A percentile compares a stretch with the other conserved stretches of the same genome.
Conservation (phyloP, 2,888 invertebrate species). For the Dynastes grantii region DNA sequence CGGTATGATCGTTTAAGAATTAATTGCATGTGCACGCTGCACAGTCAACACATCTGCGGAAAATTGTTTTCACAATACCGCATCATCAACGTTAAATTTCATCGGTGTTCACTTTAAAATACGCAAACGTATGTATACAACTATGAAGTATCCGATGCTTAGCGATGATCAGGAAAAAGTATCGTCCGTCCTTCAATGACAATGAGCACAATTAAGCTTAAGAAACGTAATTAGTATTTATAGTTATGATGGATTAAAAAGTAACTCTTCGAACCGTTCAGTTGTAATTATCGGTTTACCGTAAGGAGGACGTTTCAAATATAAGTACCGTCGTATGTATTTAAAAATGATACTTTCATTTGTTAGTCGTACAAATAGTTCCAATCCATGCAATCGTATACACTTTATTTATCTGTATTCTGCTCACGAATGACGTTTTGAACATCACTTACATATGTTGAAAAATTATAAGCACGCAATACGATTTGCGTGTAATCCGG, state of each 20-base stretch:
- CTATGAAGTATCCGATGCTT: background rate
- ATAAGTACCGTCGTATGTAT: slow-evolving; percentile 3
- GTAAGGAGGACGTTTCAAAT: slow-evolving; percentile 1
- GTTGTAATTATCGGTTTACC: slow-evolving; percentile 23
- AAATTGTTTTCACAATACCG: slow-evolving; percentile 37
- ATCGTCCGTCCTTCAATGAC: slow-evolving; percentile 25
- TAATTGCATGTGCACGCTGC: slow-evolving; percentile 24
- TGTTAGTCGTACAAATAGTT: slow-evolving; percentile 27
- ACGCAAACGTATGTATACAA: background rate
- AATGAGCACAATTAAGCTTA: slow-evolving; percentile 9
- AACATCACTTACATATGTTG: slow-evolving; percentile 20
- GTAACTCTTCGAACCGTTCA: slow-evolving; percentile 33
- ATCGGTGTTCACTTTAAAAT: slow-evolving; percentile 9
- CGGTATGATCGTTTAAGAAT: slow-evolving; percentile 18
- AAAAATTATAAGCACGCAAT: background rate
- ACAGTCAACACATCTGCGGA: slow-evolving; percentile 16
- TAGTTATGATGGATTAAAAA: slow-evolving; percentile 26
- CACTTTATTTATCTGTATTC: slow-evolving; percentile 8
- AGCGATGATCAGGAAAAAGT: slow-evolving; percentile 9
- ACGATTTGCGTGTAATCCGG: slow-evolving; percentile 4
- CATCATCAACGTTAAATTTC: slow-evolving; percentile 18
- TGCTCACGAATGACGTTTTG: background rate
- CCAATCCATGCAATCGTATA: background rate
- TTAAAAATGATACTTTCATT: slow-evolving; percentile 18
- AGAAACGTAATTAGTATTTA: slow-evolving; percentile 43